Evolutionary conservation across 2,888 invertebrate genomes (phyloP).

Genomic region (Acronicta psi): DNA sequence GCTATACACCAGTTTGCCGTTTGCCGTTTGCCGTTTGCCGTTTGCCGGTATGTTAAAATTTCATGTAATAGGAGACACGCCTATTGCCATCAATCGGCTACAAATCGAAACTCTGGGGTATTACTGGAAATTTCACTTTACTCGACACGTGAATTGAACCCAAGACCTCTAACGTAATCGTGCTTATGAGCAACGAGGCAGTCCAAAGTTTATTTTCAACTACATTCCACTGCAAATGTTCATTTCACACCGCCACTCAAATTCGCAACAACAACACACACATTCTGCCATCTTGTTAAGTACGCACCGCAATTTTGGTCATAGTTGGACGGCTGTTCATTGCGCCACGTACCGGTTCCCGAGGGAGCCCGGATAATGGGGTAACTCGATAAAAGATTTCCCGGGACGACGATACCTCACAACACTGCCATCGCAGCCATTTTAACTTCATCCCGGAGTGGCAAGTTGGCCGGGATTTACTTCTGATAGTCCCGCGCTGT

Average conservation of each 20-base stretch:
- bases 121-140: too few relatives aligned
- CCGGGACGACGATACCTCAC: constrained; percentile 75
- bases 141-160: too few relatives aligned
- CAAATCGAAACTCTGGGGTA: too few relatives aligned
- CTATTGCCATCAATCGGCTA: too few relatives aligned
- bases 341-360: constrained; percentile 50
- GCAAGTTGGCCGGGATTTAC: constrained; percentile 57
- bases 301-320: constrained; percentile 49
- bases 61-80: too few relatives aligned
- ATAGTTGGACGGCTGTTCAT: constrained; percentile 51
- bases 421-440: constrained; percentile 58
- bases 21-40: too few relatives aligned
- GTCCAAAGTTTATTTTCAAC: not conserved
- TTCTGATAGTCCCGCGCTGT: constrained; percentile 49
- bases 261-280: constrained; percentile 31
- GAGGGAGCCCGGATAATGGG: constrained; percentile 71
- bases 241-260: constrained; percentile 5
- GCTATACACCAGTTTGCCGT: too few relatives aligned
- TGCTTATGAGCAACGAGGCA: too few relatives aligned
- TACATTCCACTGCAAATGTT: not conserved
- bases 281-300: constrained; percentile 36
- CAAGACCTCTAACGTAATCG: too few relatives aligned
- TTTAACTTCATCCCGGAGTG: constrained; percentile 62
- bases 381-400: constrained; percentile 87
- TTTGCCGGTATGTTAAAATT: too few relatives aligned